Percentiles rank a stretch among this genome's conserved stretches.
These are phyloP conservation scores for Eleginops maclovinus DNA, from an alignment of 2,113 vertebrate genomes.

Conservation along the genomic window DNA sequence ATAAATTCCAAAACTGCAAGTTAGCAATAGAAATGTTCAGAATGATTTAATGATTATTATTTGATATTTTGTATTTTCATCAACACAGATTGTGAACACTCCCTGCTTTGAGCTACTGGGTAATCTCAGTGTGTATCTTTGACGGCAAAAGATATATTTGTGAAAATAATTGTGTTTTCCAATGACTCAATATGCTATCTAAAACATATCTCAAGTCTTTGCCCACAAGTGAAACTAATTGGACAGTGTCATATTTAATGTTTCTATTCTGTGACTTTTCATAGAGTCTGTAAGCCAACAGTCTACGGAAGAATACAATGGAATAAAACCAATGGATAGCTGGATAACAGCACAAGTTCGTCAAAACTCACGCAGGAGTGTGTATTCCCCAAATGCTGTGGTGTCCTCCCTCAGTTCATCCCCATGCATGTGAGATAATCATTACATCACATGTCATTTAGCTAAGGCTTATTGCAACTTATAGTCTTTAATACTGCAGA, in stretches of 20 bases:
- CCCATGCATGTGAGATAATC: background rate
- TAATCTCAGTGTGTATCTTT: background rate
- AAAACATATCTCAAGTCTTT: constrained; percentile 1
- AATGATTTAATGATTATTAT: background rate
- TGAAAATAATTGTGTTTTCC: background rate
- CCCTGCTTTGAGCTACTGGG: too few relatives aligned
- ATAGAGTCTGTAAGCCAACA: background rate
- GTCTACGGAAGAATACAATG: background rate
- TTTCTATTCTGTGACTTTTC: background rate
- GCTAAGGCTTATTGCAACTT: too few relatives aligned
- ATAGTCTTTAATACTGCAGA: too few relatives aligned
- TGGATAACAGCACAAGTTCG: background rate
- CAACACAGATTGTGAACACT: background rate
- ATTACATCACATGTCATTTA: background rate
- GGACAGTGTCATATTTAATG: background rate
- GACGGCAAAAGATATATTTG: background rate
- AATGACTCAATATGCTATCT: background rate
- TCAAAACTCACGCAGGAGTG: background rate
- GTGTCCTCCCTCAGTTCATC: background rate
- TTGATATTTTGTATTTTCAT: background rate
- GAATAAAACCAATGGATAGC: background rate
- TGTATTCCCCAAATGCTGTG: too few relatives aligned
- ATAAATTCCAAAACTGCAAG: background rate
- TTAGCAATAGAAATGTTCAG: background rate
- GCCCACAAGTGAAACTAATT: background rate